Evolutionary conservation across 2,113 vertebrate genomes (phyloP), one percentile per base, ranked within the genome.

Genomic region (Salvator merianae): DNA sequence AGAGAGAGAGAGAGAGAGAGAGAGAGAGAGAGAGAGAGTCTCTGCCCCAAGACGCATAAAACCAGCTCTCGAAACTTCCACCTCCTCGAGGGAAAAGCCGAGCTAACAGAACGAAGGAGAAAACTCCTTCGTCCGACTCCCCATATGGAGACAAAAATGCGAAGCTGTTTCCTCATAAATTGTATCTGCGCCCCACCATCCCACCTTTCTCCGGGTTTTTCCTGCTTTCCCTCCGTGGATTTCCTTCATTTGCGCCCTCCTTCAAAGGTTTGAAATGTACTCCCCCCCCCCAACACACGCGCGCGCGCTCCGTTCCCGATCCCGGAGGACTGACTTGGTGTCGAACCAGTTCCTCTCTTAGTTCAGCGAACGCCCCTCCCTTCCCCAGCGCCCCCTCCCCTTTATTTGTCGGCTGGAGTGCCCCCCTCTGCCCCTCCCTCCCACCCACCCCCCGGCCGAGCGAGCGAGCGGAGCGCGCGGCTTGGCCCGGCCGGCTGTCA

Each of bases 311-410:
- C n/a, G n/a, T 47, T 5, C 43, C 43, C 10, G 36, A 24, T 43
- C 28, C 9, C 1, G 16, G 53, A 53, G 69, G n/a, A 40, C 72
- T 40, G 32, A 13, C 40, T 22, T 12, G 69, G 38, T 28, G 8
- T 55, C 30, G 38, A 53, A 20, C 9, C n/a, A 40, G 40, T 16
- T 40, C 14, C 81, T 38, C 32, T 30, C 20, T 30, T 24, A 7
- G 7, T n/a, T 28, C 26, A 16, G 26, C 18, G 65, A 36, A 36
- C 59, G 10, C 38, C 4, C 86, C 85, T 91, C 88, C 85, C 92
- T 88, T 93, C 82, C 91, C 13, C 24, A 50, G 71, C 7, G 22
- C 62, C 63, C 28, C 72, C 30, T 7, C 32, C 66, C 16, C 14
- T 7, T 4, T 53, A 72, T 40, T 47, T 62, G 22, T 14, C 40